Percentiles rank a stretch among this genome's conserved stretches.
Conservation (phyloP, 2,888 invertebrate species). For the Drosophila neotestacea region DNA sequence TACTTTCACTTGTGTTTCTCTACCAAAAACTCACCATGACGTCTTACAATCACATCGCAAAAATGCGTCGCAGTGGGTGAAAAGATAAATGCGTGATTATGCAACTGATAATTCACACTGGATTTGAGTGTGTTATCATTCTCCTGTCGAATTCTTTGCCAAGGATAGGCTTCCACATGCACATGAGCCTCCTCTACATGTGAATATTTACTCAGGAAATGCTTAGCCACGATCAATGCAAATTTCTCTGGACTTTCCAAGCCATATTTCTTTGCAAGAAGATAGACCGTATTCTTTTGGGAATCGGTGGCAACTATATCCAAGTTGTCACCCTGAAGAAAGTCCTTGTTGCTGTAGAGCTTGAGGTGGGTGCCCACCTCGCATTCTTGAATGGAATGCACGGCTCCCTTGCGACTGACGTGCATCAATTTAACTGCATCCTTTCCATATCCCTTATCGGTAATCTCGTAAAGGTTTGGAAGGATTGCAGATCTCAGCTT, state of each 20-base stretch:
- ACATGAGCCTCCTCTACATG: constrained; percentile 90
- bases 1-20: not conserved
- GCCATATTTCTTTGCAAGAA: constrained; percentile 92
- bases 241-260: constrained; percentile 92
- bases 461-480: constrained; percentile 70
- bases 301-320: constrained; percentile 93
- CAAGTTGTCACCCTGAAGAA: constrained; percentile 89
- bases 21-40: constrained; percentile 87
- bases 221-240: constrained; percentile 90
- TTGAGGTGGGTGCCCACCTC: constrained; percentile 91
- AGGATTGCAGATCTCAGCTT: constrained; percentile 2
- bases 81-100: constrained; percentile 92
- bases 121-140: constrained; percentile 74
- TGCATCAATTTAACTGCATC: constrained; percentile 90
- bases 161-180: constrained; percentile 90
- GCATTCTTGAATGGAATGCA: constrained; percentile 90
- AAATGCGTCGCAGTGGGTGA: constrained; percentile 89
- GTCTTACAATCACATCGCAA: constrained; percentile 89
- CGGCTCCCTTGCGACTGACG: constrained; percentile 88
- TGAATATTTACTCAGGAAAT: constrained; percentile 91
- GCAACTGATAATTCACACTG: constrained; percentile 85
- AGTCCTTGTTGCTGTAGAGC: constrained; percentile 90
- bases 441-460: constrained; percentile 87
- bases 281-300: constrained; percentile 93
- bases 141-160: constrained; percentile 88